A percentile compares a stretch with the other conserved stretches of the same genome.
Conservation (phyloP, 2,888 invertebrate genomes). For the Homarus gammarus region DNA sequence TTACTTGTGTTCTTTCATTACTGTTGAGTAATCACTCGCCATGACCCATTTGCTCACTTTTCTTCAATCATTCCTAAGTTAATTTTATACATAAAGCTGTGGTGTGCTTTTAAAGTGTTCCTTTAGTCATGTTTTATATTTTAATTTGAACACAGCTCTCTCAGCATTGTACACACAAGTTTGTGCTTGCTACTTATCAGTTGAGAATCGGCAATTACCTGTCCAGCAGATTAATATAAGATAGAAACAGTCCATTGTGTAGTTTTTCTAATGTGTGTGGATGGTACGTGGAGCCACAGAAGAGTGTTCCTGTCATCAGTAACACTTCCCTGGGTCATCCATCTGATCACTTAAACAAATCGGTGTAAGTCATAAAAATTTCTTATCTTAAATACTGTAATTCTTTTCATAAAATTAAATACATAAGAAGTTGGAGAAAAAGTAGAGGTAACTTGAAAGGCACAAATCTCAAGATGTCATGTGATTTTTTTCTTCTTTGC, state of each 20-base stretch:
- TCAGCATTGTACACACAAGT: constrained; percentile 36
- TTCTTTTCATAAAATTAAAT: background rate
- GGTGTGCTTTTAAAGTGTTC: constrained; percentile 50
- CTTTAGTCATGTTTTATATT: constrained; percentile 66
- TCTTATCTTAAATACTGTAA: background rate
- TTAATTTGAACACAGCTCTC: constrained; percentile 45
- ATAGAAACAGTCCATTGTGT: constrained; percentile 14
- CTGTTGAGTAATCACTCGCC: constrained; percentile 23
- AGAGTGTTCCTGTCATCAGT: background rate
- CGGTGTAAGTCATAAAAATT: background rate
- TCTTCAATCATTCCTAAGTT: constrained; percentile 63
- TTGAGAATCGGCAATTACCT: background rate
- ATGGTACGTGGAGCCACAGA: background rate
- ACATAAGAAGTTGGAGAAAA: too few species aligned
- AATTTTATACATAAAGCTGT: constrained; percentile 49
- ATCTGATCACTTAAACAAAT: background rate
- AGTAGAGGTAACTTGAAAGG: background rate
- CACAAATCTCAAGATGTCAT: background rate
- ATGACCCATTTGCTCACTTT: constrained; percentile 56
- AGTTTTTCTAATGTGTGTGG: background rate
- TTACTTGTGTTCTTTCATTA: constrained; percentile 39
- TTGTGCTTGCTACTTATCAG: background rate
- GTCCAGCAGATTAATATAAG: background rate
- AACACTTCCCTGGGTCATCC: background rate
- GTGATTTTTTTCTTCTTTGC: background rate